These are phyloP conservation scores for Leptinotarsa defecta DNA, from an alignment of 1,140 invertebrate genomes.

Conservation along the genomic window DNA sequence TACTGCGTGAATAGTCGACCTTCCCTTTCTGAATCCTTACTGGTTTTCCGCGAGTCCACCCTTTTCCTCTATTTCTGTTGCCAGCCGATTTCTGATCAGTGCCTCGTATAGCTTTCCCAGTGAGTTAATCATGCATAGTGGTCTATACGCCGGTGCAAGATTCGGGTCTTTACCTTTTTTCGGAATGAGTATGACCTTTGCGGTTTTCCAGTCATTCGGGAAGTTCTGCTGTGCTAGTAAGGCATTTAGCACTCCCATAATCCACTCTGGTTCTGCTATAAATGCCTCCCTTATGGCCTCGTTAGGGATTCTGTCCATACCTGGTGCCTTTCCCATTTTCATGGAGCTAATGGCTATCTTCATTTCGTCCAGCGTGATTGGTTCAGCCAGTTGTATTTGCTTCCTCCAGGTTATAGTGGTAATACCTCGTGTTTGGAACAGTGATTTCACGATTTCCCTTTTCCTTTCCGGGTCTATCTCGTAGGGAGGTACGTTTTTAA, in stretches of 20 bases:
- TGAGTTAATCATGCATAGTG: constrained; percentile 44
- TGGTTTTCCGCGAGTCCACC: constrained; percentile 40
- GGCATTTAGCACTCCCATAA: constrained; percentile 25
- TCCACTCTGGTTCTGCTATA: not conserved
- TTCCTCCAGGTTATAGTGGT: not conserved
- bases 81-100: constrained; percentile 34
- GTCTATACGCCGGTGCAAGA: constrained; percentile 23
- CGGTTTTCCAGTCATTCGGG: constrained; percentile 32
- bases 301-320: constrained; percentile 23
- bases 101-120: constrained; percentile 42
- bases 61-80: constrained; percentile 23
- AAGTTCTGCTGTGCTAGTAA: constrained; percentile 27
- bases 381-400: not conserved
- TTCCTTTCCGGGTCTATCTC: too few species aligned
- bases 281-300: constrained; percentile 25
- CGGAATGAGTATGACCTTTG: constrained; percentile 25
- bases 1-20: too few species aligned
- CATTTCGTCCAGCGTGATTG: constrained; percentile 29
- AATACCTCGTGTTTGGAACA: too few species aligned
- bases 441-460: too few species aligned
- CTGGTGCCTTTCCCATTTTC: constrained; percentile 35
- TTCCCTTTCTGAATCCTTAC: constrained; percentile 24
- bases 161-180: constrained; percentile 22
- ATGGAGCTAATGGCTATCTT: constrained; percentile 13
- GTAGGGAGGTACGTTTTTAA: not conserved